Conservation (phyloP, 1,140 invertebrate species). For the Trichogramma pretiosum region DNA sequence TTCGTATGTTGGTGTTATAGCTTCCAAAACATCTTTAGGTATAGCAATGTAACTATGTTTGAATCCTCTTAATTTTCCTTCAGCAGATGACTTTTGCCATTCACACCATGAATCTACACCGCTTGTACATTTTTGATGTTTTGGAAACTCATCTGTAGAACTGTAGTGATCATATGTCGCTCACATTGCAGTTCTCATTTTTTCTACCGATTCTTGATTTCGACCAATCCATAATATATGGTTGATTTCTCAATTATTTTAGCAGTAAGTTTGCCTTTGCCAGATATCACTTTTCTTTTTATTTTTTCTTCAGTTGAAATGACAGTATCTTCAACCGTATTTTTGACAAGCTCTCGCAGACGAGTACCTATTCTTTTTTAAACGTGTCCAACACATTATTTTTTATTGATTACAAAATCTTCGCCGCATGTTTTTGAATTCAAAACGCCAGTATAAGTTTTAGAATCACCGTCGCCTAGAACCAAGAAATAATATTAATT, state of each 20-base stretch:
- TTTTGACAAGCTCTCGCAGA: constrained; percentile 9
- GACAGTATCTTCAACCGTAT: too few species aligned
- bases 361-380: constrained; percentile 16
- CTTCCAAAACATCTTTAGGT: not conserved
- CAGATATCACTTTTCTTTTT: not conserved
- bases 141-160: constrained; percentile 20
- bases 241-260: constrained; percentile 13
- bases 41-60: not conserved
- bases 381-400: constrained; percentile 16
- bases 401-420: constrained; percentile 1
- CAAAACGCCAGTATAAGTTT: not conserved
- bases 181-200: constrained; percentile 24
- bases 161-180: constrained; percentile 22
- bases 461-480: too few species aligned
- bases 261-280: constrained; percentile 9
- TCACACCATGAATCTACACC: constrained; percentile 10
- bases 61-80: not conserved
- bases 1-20: not conserved
- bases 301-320: too few species aligned
- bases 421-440: constrained; percentile 14
- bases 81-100: constrained; percentile 1
- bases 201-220: constrained; percentile 3
- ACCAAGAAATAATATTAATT: too few species aligned
- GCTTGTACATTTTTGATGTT: not conserved
- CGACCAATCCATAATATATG: not conserved